phyloP scores from a whole-genome alignment of 1,140 invertebrate species.

The Leptestheria dahalacensis region DNA sequence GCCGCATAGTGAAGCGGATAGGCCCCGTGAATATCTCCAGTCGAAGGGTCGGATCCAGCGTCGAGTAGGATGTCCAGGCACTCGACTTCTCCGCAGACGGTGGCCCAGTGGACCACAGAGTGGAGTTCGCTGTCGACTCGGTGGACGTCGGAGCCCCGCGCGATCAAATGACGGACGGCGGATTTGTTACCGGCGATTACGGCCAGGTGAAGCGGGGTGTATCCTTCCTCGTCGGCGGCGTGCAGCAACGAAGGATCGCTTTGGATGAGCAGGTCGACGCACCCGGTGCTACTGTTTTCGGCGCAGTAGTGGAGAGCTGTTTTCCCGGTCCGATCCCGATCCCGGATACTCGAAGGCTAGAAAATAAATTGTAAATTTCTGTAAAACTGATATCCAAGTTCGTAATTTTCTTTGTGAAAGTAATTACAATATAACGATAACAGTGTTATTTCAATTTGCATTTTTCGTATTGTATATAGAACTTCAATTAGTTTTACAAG shows the following conservation, averaged over 20 bases:
- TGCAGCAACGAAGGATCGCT: slow-evolving; percentile 58
- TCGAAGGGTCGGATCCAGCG: slow-evolving; percentile 63
- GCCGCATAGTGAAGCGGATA: slow-evolving; percentile 93
- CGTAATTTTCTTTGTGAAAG: not conserved
- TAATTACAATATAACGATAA: not conserved
- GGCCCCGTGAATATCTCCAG: slow-evolving; percentile 82
- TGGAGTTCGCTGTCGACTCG: slow-evolving; percentile 83
- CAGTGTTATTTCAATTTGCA: slow-evolving; percentile 10
- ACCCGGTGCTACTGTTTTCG: slow-evolving; percentile 45
- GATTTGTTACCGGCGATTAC: slow-evolving; percentile 78
- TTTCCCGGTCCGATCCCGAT: slow-evolving; percentile 65
- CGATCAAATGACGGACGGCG: slow-evolving; percentile 60
- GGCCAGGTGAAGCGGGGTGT: slow-evolving; percentile 80
- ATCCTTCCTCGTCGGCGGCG: slow-evolving; percentile 76
- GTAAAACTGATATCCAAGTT: not conserved
- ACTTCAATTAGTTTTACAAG: too few relatives aligned
- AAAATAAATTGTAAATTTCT: slow-evolving; percentile 3
- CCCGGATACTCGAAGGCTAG: slow-evolving; percentile 37
- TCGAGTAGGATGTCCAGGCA: slow-evolving; percentile 67
- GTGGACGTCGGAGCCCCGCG: slow-evolving; percentile 70
- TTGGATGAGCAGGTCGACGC: slow-evolving; percentile 48
- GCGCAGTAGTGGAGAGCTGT: slow-evolving; percentile 83
- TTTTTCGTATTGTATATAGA: too few relatives aligned
- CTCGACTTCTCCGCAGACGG: slow-evolving; percentile 79
- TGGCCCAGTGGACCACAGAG: slow-evolving; percentile 95